phyloP scores from a whole-genome alignment of 2,888 invertebrate genomes.

The Candidula unifasciata region DNA sequence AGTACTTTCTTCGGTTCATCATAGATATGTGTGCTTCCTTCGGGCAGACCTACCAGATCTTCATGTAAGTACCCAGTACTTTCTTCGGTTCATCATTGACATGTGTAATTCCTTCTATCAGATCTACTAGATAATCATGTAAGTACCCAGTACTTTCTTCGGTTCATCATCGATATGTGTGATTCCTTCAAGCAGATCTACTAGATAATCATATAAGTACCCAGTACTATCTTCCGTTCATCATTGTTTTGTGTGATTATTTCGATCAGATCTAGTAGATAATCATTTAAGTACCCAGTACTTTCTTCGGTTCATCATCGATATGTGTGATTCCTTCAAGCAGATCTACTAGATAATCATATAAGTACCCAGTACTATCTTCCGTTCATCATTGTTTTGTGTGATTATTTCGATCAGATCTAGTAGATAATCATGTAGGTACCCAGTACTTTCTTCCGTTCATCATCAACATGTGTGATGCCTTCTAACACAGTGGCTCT shows the following conservation, averaged over 20 bases:
- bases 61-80: background rate
- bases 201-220: background rate
- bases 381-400: too few species aligned
- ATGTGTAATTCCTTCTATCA: slow-evolving; percentile 45
- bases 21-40: background rate
- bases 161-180: background rate
- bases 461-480: background rate
- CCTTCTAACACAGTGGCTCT: background rate
- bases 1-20: background rate
- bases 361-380: background rate
- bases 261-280: slow-evolving; percentile 45
- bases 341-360: background rate
- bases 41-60: background rate
- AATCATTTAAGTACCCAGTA: slow-evolving; percentile 21
- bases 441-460: background rate
- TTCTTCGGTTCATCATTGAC: slow-evolving; percentile 37
- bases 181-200: background rate
- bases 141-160: background rate
- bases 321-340: background rate
- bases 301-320: background rate
- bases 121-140: slow-evolving; percentile 39
- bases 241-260: slow-evolving; percentile 37
- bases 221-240: background rate
- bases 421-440: too few species aligned
- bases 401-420: too few species aligned